phyloP scores from a whole-genome alignment of 2,797 vertebrate genomes.

The Pteronotus mesoamericanus region DNA sequence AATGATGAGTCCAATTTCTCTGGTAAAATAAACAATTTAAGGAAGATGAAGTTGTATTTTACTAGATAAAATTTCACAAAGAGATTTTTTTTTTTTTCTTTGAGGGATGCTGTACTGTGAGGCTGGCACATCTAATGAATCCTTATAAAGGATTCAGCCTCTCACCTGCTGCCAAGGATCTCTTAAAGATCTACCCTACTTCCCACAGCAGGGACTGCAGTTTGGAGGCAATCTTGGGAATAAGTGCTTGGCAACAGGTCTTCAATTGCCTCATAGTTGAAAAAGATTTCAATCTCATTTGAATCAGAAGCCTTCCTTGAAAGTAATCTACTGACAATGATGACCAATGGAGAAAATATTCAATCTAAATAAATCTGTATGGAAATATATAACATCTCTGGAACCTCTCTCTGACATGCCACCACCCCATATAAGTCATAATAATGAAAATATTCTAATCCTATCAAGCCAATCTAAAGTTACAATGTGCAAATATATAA shows the following conservation, averaged over 20 bases:
- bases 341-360: constrained; percentile 11
- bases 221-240: neutral
- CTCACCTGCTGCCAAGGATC: neutral
- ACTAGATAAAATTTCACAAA: constrained; percentile 5
- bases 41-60: neutral
- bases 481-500: constrained; percentile 30
- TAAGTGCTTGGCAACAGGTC: neutral
- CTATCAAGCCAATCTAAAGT: neutral
- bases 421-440: neutral
- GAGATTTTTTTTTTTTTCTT: neutral
- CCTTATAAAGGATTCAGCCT: neutral
- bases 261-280: neutral
- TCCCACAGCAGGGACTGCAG: neutral
- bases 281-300: neutral
- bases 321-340: constrained; percentile 16
- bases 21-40: constrained; percentile 22
- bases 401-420: neutral
- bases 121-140: neutral
- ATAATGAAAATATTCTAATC: constrained; percentile 42
- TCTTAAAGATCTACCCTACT: neutral
- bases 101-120: neutral
- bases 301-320: constrained; percentile 13
- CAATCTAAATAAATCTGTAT: neutral
- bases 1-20: neutral
- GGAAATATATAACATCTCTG: neutral